Conservation (phyloP, 2,113 vertebrate genomes). For the Ophiodon elongatus region DNA sequence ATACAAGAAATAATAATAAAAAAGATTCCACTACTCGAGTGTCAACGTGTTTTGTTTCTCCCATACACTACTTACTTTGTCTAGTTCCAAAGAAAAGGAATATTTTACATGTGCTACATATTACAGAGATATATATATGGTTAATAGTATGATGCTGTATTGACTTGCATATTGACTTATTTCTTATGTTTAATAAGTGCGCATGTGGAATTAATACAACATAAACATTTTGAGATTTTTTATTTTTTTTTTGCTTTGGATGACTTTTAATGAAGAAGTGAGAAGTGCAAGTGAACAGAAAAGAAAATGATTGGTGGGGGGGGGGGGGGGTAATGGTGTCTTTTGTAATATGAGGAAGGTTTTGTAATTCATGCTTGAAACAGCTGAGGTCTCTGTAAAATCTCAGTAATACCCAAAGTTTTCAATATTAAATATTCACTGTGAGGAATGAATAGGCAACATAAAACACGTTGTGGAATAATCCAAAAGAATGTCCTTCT, state of each 20-base stretch:
- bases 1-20: not conserved
- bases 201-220: not conserved
- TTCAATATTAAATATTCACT: not conserved
- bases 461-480: not conserved
- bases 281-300: not conserved
- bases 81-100: not conserved
- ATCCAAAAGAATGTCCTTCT: no score
- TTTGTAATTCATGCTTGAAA: not conserved
- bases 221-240: not conserved
- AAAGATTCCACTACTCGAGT: not conserved
- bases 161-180: not conserved
- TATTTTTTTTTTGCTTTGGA: not conserved
- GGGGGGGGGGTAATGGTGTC: not conserved
- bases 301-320: not conserved
- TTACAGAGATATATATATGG: not conserved
- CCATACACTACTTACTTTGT: fast-evolving
- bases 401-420: not conserved
- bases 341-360: not conserved
- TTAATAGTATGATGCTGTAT: not conserved
- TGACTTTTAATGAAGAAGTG: not conserved
- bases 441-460: not conserved
- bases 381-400: not conserved
- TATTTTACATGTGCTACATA: not conserved
- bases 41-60: not conserved
- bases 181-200: not conserved